These are phyloP conservation scores for Eucera pruinosa DNA, from an alignment of 2,888 invertebrate species.

Conservation along the genomic window DNA sequence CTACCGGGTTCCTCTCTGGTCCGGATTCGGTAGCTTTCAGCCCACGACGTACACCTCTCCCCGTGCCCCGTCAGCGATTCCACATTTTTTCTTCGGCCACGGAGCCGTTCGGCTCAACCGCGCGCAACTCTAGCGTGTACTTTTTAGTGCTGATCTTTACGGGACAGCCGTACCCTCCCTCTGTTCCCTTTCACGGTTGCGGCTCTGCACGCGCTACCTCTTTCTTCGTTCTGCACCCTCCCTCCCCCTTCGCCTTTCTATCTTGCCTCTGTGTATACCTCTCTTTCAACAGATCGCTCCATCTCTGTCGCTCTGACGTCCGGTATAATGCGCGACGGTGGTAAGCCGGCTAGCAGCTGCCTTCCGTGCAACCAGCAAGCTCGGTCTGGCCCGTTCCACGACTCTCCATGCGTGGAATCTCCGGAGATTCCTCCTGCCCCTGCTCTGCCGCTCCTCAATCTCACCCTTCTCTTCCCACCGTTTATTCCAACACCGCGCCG, in stretches of 20 bases:
- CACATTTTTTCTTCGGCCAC: constrained; percentile 41
- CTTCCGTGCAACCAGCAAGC: constrained; percentile 82
- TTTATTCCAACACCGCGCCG: constrained; percentile 50
- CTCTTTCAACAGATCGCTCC: neutral
- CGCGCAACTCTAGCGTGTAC: constrained; percentile 51
- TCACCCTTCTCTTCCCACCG: constrained; percentile 59
- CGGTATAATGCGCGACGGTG: constrained; percentile 74
- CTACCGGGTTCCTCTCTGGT: constrained; percentile 51
- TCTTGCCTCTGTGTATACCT: constrained; percentile 40
- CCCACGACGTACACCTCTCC: constrained; percentile 31
- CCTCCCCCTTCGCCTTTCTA: constrained; percentile 33
- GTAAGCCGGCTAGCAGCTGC: constrained; percentile 83
- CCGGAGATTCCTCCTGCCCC: constrained; percentile 76
- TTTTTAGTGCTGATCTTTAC: constrained; percentile 77
- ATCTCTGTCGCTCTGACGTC: constrained; percentile 35
- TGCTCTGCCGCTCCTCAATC: constrained; percentile 59
- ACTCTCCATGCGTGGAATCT: constrained; percentile 81
- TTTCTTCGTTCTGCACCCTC: constrained; percentile 51
- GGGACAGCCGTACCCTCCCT: constrained; percentile 68
- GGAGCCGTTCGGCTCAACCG: constrained; percentile 41
- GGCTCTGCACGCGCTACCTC: constrained; percentile 67
- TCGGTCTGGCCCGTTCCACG: constrained; percentile 76
- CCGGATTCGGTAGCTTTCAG: constrained; percentile 49
- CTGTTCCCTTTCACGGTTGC: constrained; percentile 40
- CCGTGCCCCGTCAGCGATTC: constrained; percentile 33